Base-by-base conservation (phyloP, 1,140 invertebrate species). In the Drosophila nigrodunni region DNA sequence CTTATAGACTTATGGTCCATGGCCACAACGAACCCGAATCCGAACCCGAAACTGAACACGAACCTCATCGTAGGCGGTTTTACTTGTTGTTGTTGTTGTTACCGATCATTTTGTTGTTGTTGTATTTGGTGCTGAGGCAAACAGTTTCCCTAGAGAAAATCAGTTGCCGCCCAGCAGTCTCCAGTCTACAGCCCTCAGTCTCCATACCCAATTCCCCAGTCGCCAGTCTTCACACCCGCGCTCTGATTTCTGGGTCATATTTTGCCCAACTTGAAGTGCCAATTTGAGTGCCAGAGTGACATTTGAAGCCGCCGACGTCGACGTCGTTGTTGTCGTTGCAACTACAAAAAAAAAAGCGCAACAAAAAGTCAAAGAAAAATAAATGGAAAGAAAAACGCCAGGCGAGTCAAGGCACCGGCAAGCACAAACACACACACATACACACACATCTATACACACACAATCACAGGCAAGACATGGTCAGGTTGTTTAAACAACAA, bases 241-340 rank as follows among this genome's bases (percentile, higher is more conserved):
- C 72, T 70, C 65, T 58, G 68, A 88, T 86, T 86, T 88, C 79
- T 86, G 82, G 79, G 82, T 86, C 82, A 86, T 82, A 77, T 88
- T 87, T 86, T 79, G 66, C 67, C 50, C 67, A 74, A 74, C 72
- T 64, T 70, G 66, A 61, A 70, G 72, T 80, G 55, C 82, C 76
- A 79, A 87, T 71, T 86, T 87, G 74, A 78, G 57, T 78, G 74
- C 44, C 66, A 46, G 35, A 57, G 68, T 87, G 82, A 82, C 76
- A 86, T 87, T 86, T 86, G 82, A 86, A 87, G 82, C 79, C 77
- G 75, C 82, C 82, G 82, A 49, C 37, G 18, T 5, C 41, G 9
- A 11, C 25, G 43, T 46, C 25, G 41, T 46, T 21, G 57, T 15
- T 15, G 46, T 37, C 15, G 35, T 34, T 13, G 13, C 41, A 13